Conservation (phyloP, 1,140 invertebrate genomes). For the Drosophila erecta region DNA sequence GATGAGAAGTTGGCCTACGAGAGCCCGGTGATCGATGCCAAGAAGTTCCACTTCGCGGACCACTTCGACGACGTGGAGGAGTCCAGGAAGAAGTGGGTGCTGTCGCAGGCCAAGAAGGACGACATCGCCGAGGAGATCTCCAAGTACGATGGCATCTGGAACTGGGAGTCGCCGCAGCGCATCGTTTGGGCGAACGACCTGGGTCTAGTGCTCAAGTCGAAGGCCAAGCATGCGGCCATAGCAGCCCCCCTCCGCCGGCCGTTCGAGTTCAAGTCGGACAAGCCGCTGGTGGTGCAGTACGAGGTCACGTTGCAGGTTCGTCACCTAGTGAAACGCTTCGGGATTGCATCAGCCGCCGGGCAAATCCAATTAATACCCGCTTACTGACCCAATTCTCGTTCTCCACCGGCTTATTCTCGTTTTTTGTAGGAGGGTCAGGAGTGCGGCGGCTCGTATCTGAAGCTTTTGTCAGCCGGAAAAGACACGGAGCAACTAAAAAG, state of each 20-base stretch:
- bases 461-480: slow-evolving; percentile 91
- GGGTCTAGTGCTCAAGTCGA: slow-evolving; percentile 96
- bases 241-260: slow-evolving; percentile 91
- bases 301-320: slow-evolving; percentile 90
- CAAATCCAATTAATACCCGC: slow-evolving; percentile 78
- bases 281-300: slow-evolving; percentile 97
- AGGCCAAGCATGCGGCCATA: slow-evolving; percentile 98
- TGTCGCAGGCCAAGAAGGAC: slow-evolving; percentile 97
- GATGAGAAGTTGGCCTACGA: slow-evolving; percentile 85
- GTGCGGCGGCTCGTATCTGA: slow-evolving; percentile 99
- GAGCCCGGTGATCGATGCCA: slow-evolving; percentile 87
- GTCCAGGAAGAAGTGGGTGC: slow-evolving; percentile 93
- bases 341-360: slow-evolving; percentile 66
- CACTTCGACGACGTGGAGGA: slow-evolving; percentile 93
- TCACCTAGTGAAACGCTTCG: slow-evolving; percentile 18
- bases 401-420: slow-evolving; percentile 4
- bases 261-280: slow-evolving; percentile 93
- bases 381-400: slow-evolving; percentile 58
- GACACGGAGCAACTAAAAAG: slow-evolving; percentile 90
- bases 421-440: slow-evolving; percentile 93
- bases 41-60: slow-evolving; percentile 92
- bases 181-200: slow-evolving; percentile 93
- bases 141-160: slow-evolving; percentile 96
- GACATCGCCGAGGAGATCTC: slow-evolving; percentile 95
- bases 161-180: slow-evolving; percentile 91